Evolutionary conservation across 2,113 vertebrate genomes (phyloP), one percentile per base, ranked within the genome.

Genomic region (Carassius auratus): DNA sequence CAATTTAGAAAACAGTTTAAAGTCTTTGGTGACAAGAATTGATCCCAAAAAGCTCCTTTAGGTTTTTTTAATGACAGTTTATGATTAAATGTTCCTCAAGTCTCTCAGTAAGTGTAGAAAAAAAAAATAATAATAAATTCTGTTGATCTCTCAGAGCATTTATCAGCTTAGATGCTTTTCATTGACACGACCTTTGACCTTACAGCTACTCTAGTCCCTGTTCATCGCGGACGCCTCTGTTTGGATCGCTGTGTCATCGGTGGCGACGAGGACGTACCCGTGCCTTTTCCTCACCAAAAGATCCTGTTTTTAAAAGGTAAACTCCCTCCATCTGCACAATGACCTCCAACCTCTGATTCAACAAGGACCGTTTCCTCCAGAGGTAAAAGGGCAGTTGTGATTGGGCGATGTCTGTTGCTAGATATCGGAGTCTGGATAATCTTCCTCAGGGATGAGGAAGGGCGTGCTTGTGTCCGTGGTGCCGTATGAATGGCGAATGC

Each of bases 401-500:
- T 9, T 55, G 19, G 17, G 30, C 2, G 12, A 12, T 42, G 5
- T 81, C 3, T 52, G 7, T 14, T 23, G 45, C 68, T 55, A 61
- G 6, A 45, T 71, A 48, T 86, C 36, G 0, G 12, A 74, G 8
- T 86, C 81, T 8, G 23, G 23, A 15, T 2, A 52, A 19, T 81
- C 33, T 36, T 84, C 81, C 15, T 75, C 79, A 2, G 71, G 17
- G 30, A 64, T 14, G 8, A 82, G 14, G 9, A 82, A 80, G 5
- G 76, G 5, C 0, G 84, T 81, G 26, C 64, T 86, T 8, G 21
- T 14, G 52, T 83, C 88, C n/a, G 84, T 84, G 0, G 88, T 78
- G 38, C 88, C 88, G 1, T 89, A 89, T 1, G 86, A 81, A 0
- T 45, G 76, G 14, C 3, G 76, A 17, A n/a, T 21, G 26, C 75